These are phyloP conservation scores for Oegoconia quadripuncta DNA, from an alignment of 2,888 invertebrate genomes.

Conservation along the genomic window DNA sequence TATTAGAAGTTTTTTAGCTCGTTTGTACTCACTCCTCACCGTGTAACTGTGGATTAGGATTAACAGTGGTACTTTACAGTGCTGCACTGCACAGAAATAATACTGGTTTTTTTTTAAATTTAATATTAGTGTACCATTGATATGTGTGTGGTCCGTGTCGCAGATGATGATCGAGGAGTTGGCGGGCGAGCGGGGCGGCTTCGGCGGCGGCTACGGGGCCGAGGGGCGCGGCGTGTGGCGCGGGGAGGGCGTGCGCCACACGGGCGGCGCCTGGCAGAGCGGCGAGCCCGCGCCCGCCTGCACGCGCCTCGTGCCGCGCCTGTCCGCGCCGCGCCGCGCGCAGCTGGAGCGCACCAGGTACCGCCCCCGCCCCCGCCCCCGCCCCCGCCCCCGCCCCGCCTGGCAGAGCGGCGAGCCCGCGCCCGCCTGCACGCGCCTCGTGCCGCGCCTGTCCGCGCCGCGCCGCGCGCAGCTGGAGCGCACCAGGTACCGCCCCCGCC, in stretches of 20 bases:
- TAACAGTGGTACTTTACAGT: too few relatives aligned
- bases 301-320: slow-evolving; percentile 33
- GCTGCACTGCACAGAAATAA: too few relatives aligned
- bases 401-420: slow-evolving; percentile 56
- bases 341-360: slow-evolving; percentile 20
- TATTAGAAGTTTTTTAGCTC: too few relatives aligned
- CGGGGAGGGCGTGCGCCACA: slow-evolving; percentile 65
- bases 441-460: slow-evolving; percentile 25
- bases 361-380: too few relatives aligned
- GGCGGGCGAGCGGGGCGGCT: slow-evolving; percentile 50
- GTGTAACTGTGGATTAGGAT: too few relatives aligned
- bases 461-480: slow-evolving; percentile 23
- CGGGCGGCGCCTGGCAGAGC: slow-evolving; percentile 61
- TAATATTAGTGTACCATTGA: neutral
- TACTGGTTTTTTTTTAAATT: neutral
- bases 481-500: too few relatives aligned
- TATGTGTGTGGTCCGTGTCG: neutral
- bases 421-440: slow-evolving; percentile 35
- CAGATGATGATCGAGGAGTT: slow-evolving; percentile 43
- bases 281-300: slow-evolving; percentile 39
- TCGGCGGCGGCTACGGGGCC: slow-evolving; percentile 22
- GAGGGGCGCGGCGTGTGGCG: slow-evolving; percentile 38
- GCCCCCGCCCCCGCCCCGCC: slow-evolving; percentile 58
- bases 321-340: slow-evolving; percentile 22
- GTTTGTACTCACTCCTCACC: too few relatives aligned